Evolutionary conservation across 1,140 invertebrate genomes (phyloP), one percentile per base, ranked within the genome.

Genomic region (Heterodera carotae): DNA sequence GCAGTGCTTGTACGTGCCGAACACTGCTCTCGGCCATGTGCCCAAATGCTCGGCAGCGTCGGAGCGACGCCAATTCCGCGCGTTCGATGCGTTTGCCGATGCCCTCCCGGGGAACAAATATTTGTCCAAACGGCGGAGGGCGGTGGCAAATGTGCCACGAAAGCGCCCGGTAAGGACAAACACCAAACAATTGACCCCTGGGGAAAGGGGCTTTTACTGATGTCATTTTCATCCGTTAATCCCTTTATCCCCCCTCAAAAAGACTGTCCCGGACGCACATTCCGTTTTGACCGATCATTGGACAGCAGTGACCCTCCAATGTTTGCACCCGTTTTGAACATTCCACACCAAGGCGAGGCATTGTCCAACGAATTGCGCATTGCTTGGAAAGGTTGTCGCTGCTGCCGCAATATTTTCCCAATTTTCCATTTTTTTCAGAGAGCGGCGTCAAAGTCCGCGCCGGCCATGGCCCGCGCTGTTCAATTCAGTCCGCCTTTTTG

Each of bases 381-480:
- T 62, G 29, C 25, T 18, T 77, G 76, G 76, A 77, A 64, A 77
- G 76, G 76, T 77, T 27, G 29, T 34, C n/a, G 1, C 59, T 3
- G 25, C 59, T 29, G 4, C 18, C 10, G 33, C 15, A 43, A 62
- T 39, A 33, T 12, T 15, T 25, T 73, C 48, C 33, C 22, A 22
- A 75, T 48, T 15, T 60, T 56, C 12, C 18, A 25, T 76, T 56
- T 12, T 31, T 29, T 76, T 18, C 39, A 81, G 80, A 82, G 70
- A 82, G 76, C 43, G 25, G 74, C 43, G 69, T 82, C 18, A 82
- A 82, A 64, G 67, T 82, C 29, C 69, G 73, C 48, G 43, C 75
- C 48, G 66, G 67, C n/a, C 53, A 60, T 34, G 80, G 80, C 15
- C 39, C 79, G n/a, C 68, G 81, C 15, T 82, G 80, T 59, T 62